Base-by-base conservation (phyloP, 2,797 vertebrate genomes). In the Naso thynnoides region DNA sequence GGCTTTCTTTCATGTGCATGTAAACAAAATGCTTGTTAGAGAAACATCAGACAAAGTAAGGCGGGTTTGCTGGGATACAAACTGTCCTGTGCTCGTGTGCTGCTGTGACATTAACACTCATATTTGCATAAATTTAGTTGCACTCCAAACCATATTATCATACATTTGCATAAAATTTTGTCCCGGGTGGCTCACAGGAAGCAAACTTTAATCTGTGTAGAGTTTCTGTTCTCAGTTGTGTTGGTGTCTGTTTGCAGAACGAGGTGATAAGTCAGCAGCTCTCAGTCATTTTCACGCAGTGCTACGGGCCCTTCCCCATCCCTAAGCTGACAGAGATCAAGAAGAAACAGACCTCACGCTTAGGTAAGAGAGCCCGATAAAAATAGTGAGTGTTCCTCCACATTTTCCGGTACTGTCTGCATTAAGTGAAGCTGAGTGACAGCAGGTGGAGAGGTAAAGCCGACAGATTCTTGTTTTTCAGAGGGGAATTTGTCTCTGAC, bases 301-400 rank as follows among this genome's bases (percentile, higher is more conserved):
- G 95, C 84, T 96, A 95, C 14, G 95, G 95, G 21, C 95, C 95
- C 8, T 95, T 95, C 73, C 95, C 95, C 85, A 95, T 95, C 84
- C 95, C 95, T 3, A 94, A 94, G 83, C 91, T 96, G 86, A 94
- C 93, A 0, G 95, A 96, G 89, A 93, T 95, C 81, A 95, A 95
- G 91, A 95, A 53, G 91, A 95, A 95, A 56, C 94, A 94, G 88
- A 91, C 87, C 38, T 94, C 94, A 1, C 92, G 94, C 60, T 82
- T 94, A 60, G 95, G 95, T 96, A 73, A 88, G 91, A 83, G 9
- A 39, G 41, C 8, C 0, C 21, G 33, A 41, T 26, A 55, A 54
- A 64, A 83, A 65, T 27, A 71, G 36, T 15, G 15, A 53, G 3
- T 8, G 10, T 8, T 47, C 21, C 36, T 67, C 26, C 5, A 14